Conservation (phyloP, 2,797 vertebrate species). For the Typhlichthys subterraneus region DNA sequence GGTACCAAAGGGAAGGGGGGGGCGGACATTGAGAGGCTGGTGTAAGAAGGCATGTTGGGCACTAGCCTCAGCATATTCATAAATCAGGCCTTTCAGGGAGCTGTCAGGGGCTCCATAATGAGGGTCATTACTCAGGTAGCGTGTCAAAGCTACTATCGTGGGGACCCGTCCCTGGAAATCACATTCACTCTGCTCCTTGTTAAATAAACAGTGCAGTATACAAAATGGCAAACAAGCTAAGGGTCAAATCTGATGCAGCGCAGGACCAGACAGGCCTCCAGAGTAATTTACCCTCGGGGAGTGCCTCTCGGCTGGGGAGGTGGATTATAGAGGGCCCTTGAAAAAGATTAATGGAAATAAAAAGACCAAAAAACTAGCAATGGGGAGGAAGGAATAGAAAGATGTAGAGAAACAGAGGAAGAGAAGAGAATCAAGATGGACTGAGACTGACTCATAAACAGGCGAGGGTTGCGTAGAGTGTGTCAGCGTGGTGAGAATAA, state of each 20-base stretch:
- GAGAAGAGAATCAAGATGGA: slow-evolving; percentile 48
- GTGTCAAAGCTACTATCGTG: slow-evolving; percentile 99
- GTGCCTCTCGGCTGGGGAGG: slow-evolving; percentile 92
- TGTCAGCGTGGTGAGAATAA: too few relatives aligned
- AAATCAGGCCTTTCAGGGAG: slow-evolving; percentile 99
- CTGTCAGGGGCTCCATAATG: slow-evolving; percentile 99
- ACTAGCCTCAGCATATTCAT: slow-evolving; percentile 95
- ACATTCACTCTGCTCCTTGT: slow-evolving; percentile 99
- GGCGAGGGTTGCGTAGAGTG: too few relatives aligned
- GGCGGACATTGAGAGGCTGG: slow-evolving; percentile 52
- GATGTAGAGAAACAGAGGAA: slow-evolving; percentile 37
- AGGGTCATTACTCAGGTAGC: slow-evolving; percentile 99
- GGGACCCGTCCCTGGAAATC: slow-evolving; percentile 94
- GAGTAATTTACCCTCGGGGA: slow-evolving; percentile 99
- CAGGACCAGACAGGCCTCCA: slow-evolving; percentile 93
- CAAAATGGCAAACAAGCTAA: slow-evolving; percentile 99
- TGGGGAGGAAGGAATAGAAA: slow-evolving; percentile 30
- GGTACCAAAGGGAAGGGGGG: slow-evolving; percentile 61
- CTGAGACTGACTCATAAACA: slow-evolving; percentile 44
- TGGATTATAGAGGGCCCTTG: slow-evolving; percentile 92
- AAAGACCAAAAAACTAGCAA: slow-evolving; percentile 65
- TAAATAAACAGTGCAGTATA: slow-evolving; percentile 99
- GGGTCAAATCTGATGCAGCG: slow-evolving; percentile 98
- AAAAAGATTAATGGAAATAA: slow-evolving; percentile 97
- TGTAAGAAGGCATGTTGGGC: slow-evolving; percentile 65